Conservation (phyloP, 2,113 vertebrate genomes). For the Oxyura jamaicensis region DNA sequence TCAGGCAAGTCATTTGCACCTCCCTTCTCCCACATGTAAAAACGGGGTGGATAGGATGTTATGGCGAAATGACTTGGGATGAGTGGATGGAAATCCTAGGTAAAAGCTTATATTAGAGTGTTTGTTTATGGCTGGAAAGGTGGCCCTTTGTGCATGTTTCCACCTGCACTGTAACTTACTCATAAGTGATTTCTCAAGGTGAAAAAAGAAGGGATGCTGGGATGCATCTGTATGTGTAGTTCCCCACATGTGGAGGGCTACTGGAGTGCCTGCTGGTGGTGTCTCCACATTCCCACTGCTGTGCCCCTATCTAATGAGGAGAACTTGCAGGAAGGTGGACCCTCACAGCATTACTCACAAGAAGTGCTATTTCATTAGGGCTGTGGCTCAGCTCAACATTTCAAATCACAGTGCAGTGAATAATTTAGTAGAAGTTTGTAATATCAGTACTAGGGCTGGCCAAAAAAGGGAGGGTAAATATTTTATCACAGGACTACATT, state of each 20-base stretch:
- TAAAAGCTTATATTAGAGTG: not conserved
- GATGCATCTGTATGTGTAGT: too few relatives aligned
- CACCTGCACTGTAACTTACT: not conserved
- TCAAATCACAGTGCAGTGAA: fast-evolving
- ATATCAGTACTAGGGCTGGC: not conserved
- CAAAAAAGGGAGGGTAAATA: not conserved
- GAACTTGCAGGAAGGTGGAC: not conserved
- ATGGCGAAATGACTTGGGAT: not conserved
- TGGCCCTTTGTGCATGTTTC: not conserved
- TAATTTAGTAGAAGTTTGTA: not conserved
- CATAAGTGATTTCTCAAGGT: not conserved
- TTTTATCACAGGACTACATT: not conserved
- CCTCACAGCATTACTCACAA: fast-evolving
- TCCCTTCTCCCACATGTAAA: not conserved
- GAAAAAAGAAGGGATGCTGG: not conserved
- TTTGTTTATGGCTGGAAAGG: not conserved
- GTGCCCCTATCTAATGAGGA: not conserved
- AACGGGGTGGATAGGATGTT: not conserved
- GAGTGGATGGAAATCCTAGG: not conserved
- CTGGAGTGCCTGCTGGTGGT: not conserved
- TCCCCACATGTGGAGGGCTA: not conserved
- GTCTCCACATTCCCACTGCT: not conserved
- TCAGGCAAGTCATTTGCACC: not conserved
- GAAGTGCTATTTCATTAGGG: not conserved
- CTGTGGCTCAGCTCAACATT: not conserved